Evolutionary conservation across 2,888 invertebrate species (phyloP).

Genomic region (Metalampra italica): DNA sequence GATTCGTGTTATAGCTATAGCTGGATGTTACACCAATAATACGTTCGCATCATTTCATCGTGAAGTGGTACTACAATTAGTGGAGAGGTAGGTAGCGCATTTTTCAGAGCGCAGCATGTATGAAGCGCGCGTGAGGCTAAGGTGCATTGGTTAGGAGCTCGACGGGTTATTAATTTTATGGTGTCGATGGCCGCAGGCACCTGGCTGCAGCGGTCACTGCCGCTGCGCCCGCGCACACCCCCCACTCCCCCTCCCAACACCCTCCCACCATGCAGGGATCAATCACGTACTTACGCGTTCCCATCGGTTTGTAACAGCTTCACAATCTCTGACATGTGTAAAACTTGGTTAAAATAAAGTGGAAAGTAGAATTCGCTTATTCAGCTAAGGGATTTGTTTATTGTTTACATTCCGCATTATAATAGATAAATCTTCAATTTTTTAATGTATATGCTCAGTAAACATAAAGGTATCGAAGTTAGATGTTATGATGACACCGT

Average conservation of each 20-base stretch:
- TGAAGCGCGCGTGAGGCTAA: constrained; percentile 46
- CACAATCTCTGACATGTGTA: not conserved
- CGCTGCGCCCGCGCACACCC: constrained; percentile 37
- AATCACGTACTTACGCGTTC: constrained; percentile 45
- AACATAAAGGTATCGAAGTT: too few relatives aligned
- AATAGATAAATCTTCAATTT: too few relatives aligned
- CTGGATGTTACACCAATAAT: not conserved
- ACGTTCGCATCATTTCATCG: not conserved
- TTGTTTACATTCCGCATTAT: too few relatives aligned
- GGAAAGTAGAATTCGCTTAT: not conserved
- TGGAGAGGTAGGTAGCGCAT: not conserved
- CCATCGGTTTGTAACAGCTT: not conserved
- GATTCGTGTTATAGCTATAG: too few relatives aligned
- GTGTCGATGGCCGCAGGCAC: constrained; percentile 77
- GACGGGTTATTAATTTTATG: constrained; percentile 78
- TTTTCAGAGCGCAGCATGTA: constrained; percentile 17
- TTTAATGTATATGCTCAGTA: too few relatives aligned
- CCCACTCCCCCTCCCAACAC: constrained; percentile 7
- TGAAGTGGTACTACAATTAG: not conserved
- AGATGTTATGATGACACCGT: too few relatives aligned
- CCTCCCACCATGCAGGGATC: constrained; percentile 38
- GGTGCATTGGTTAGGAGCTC: constrained; percentile 66
- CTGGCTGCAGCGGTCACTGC: constrained; percentile 73
- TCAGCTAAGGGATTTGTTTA: too few relatives aligned
- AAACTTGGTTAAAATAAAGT: not conserved